A percentile compares a stretch with the other conserved stretches of the same genome.
Conservation (phyloP, 2,113 vertebrate genomes). For the Malurus elegans region DNA sequence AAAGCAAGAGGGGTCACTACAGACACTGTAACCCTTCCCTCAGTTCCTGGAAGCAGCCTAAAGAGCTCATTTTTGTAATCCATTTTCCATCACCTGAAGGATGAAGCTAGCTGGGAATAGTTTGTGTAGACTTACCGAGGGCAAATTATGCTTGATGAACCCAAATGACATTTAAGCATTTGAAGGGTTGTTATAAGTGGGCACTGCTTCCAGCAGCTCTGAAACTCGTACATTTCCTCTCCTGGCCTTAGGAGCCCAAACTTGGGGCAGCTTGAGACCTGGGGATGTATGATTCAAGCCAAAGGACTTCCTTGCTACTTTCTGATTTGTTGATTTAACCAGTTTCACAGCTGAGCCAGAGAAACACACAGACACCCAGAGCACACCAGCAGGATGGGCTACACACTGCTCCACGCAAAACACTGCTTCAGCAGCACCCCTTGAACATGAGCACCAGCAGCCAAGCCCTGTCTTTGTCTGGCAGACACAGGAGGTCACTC, state of each 20-base stretch:
- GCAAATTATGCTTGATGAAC: neutral
- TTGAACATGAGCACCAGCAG: neutral
- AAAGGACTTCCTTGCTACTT: neutral
- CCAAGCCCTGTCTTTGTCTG: neutral
- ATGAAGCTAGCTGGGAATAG: neutral
- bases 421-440: neutral
- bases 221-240: neutral
- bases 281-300: neutral
- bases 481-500: neutral
- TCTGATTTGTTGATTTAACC: neutral
- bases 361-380: neutral
- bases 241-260: neutral
- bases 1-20: neutral
- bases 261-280: rapidly evolving
- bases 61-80: neutral
- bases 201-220: neutral
- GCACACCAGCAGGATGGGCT: rapidly evolving
- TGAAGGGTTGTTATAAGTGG: neutral
- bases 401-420: neutral
- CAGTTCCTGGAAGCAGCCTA: neutral
- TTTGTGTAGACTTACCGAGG: neutral
- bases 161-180: neutral
- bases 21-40: neutral
- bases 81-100: neutral
- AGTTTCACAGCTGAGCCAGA: neutral